Conservation (phyloP, 2,797 vertebrate species). For the Eulemur albifrons region DNA sequence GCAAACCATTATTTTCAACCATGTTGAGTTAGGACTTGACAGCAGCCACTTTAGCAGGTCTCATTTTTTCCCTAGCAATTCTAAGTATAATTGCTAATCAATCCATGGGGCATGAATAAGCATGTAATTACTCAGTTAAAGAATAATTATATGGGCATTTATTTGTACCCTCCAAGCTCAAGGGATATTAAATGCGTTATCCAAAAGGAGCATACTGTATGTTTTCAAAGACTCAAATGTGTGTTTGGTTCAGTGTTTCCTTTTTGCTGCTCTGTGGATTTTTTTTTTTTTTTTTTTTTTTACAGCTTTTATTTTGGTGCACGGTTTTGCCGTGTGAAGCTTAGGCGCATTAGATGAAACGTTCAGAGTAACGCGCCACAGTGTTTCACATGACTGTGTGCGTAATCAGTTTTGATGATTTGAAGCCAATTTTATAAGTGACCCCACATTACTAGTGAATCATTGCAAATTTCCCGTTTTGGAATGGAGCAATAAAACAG, state of each 20-base stretch:
- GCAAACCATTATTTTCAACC: constrained; percentile 26
- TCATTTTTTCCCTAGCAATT: constrained; percentile 38
- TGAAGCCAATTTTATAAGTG: constrained; percentile 41
- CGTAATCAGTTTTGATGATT: constrained; percentile 40
- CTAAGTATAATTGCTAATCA: constrained; percentile 58
- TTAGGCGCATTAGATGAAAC: not conserved
- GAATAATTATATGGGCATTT: constrained; percentile 64
- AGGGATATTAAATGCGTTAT: constrained; percentile 32
- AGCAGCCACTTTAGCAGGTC: constrained; percentile 35
- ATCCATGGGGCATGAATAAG: constrained; percentile 48
- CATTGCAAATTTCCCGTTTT: constrained; percentile 47
- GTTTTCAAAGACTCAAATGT: constrained; percentile 62
- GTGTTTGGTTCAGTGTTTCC: constrained; percentile 53
- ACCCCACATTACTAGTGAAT: constrained; percentile 64
- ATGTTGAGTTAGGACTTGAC: constrained; percentile 23
- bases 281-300: constrained; percentile 50
- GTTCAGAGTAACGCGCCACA: not conserved
- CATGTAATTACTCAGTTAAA: constrained; percentile 70
- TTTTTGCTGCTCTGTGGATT: constrained; percentile 24
- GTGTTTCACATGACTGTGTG: constrained; percentile 14
- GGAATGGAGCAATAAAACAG: constrained; percentile 7
- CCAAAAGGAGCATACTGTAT: constrained; percentile 36
- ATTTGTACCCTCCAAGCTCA: constrained; percentile 55
- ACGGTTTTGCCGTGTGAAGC: constrained; percentile 39
- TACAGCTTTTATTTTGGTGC: constrained; percentile 55